phyloP scores from a whole-genome alignment of 2,797 vertebrate species.

The Pagetopsis macropterus region DNA sequence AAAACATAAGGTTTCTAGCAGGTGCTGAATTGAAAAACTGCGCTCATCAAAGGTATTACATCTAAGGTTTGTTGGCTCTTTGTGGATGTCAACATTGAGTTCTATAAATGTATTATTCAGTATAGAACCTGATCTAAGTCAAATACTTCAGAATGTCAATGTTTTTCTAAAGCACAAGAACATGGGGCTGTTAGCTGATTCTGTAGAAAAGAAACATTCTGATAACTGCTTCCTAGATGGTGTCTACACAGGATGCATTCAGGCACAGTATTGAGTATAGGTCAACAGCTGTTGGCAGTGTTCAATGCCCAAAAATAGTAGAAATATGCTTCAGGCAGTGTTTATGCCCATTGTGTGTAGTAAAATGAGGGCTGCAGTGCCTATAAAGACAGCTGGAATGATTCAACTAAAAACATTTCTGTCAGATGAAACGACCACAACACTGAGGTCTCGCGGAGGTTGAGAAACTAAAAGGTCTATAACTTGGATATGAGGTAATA shows the following conservation, averaged over 20 bases:
- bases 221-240: background rate
- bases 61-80: background rate
- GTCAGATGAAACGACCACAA: background rate
- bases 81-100: background rate
- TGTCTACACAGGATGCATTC: background rate
- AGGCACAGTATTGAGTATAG: background rate
- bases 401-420: background rate
- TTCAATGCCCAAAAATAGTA: background rate
- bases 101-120: background rate
- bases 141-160: no score
- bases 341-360: background rate
- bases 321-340: background rate
- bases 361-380: background rate
- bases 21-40: background rate
- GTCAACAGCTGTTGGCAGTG: no score
- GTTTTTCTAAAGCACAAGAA: background rate
- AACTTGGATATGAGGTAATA: background rate
- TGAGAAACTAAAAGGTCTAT: background rate
- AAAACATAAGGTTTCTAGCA: background rate
- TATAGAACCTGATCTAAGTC: background rate
- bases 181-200: background rate
- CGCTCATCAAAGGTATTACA: background rate
- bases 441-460: background rate
- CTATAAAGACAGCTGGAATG: background rate
- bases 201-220: background rate